A percentile compares a stretch with the other conserved stretches of the same genome.
These are phyloP conservation scores for Listronotus oregonensis DNA, from an alignment of 1,140 invertebrate species.

Conservation along the genomic window DNA sequence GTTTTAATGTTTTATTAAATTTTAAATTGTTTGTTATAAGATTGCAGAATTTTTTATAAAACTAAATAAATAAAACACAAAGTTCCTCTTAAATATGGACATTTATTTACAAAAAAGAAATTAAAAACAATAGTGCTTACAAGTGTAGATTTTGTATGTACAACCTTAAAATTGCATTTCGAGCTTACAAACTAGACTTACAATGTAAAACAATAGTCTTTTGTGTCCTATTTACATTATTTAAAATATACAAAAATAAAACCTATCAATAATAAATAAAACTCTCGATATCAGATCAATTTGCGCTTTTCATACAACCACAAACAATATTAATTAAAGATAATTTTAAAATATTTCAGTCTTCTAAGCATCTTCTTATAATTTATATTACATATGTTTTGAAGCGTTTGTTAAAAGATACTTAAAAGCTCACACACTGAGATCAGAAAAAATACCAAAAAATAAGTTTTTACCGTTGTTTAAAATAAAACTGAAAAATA, in stretches of 20 bases:
- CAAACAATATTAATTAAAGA: background rate
- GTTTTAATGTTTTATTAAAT: background rate
- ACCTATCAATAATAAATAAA: conserved; percentile 31
- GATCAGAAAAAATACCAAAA: conserved; percentile 16
- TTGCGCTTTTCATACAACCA: conserved; percentile 33
- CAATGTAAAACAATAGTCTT: conserved; percentile 38
- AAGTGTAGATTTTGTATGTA: conserved; percentile 49
- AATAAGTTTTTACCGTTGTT: background rate
- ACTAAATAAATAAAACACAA: background rate
- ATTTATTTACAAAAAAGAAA: conserved; percentile 54
- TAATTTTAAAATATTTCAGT: conserved; percentile 3
- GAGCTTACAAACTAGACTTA: conserved; percentile 36
- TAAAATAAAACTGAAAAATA: no score
- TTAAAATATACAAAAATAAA: conserved; percentile 38
- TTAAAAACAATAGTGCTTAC: conserved; percentile 52
- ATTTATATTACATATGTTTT: background rate
- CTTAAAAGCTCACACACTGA: conserved; percentile 17
- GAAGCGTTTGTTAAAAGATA: conserved; percentile 6
- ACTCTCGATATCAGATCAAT: conserved; percentile 25
- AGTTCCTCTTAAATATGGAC: conserved; percentile 40
- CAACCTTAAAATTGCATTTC: conserved; percentile 46
- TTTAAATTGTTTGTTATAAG: background rate
- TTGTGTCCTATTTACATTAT: conserved; percentile 38
- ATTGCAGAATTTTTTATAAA: background rate
- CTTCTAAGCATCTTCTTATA: conserved; percentile 17